Evolutionary conservation across 2,888 invertebrate genomes (phyloP), one percentile per base, ranked within the genome.

Genomic region (Nomada flava): DNA sequence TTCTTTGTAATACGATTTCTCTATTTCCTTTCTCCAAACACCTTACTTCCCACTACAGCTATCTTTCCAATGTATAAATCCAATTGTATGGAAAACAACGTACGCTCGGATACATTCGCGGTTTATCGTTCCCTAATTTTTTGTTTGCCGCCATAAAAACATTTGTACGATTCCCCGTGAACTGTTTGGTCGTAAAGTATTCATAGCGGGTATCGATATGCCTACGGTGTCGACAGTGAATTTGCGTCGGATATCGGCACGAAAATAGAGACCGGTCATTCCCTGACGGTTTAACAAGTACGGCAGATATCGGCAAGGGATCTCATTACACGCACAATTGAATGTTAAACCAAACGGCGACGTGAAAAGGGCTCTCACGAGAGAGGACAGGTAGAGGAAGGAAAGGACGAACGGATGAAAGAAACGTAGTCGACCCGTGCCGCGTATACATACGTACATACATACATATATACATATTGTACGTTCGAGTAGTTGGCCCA

Each of bases 171-270:
- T 55, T 55, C 55, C 7, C 10, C 18, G 86, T 73, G 83, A 85
- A 64, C 75, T 74, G 67, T 67, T 57, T 60, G 79, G 78, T 73
- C 29, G 71, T 63, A 74, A 79, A 78, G 73, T 83, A 79, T 77
- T 75, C 81, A 82, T 81, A 78, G 60, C 76, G 36, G 76, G 42
- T 83, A 86, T 83, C 79, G 86, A 86, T 83, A 83, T 82, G 81
- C 83, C 77, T 76, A 82, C n/a, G 10, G 73, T 60, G 79, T 70
- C 83, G 64, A 60, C 68, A 80, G 72, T 65, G 81, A 86, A 87
- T 86, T 86, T 83, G 79, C 85, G 85, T 86, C 73, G 85, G 72
- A 62, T 83, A 85, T 86, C 67, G 42, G 23, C 64, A 13, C 74
- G 67, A 71, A 74, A 85, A 86, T 76, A 64, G 70, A 73, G 73